A percentile compares a stretch with the other conserved stretches of the same genome.
phyloP scores from a whole-genome alignment of 2,113 vertebrate genomes.

The Chaetops frenatus region DNA sequence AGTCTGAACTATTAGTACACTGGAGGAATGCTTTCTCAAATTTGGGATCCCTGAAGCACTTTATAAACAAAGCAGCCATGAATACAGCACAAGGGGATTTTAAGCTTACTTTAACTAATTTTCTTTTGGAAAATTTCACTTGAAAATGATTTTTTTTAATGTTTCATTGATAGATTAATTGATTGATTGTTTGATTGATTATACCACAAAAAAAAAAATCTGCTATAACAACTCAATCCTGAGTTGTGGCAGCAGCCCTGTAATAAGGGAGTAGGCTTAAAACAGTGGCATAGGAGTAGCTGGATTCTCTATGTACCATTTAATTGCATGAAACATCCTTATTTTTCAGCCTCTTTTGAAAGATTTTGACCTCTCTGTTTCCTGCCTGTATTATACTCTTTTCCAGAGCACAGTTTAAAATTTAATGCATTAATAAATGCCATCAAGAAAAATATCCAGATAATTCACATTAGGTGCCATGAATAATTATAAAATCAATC shows the following conservation, averaged over 20 bases:
- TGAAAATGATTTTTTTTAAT: neutral
- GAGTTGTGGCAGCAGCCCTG: neutral
- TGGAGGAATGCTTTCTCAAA: neutral
- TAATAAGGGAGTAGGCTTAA: neutral
- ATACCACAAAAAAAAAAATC: neutral
- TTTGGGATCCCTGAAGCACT: neutral
- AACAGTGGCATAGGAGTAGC: neutral
- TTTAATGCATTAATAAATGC: conserved; percentile 65
- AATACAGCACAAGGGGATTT: neutral
- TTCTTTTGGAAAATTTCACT: neutral
- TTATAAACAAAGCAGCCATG: neutral
- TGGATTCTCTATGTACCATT: neutral
- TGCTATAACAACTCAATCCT: neutral
- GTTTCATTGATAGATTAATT: neutral
- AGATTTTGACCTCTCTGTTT: conserved; percentile 6
- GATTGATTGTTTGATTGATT: neutral
- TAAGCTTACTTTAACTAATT: neutral
- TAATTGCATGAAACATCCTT: neutral
- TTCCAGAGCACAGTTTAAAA: conserved; percentile 44
- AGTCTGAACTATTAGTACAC: neutral
- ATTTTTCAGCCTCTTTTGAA: neutral
- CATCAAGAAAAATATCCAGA: conserved; percentile 52
- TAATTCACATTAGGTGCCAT: conserved; percentile 41
- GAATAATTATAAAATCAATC: conserved; percentile 68
- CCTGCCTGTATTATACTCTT: neutral